Percentiles rank a stretch among this genome's conserved stretches.
Conservation (phyloP, 1,140 invertebrate species). For the Condylostylus longicornis region DNA sequence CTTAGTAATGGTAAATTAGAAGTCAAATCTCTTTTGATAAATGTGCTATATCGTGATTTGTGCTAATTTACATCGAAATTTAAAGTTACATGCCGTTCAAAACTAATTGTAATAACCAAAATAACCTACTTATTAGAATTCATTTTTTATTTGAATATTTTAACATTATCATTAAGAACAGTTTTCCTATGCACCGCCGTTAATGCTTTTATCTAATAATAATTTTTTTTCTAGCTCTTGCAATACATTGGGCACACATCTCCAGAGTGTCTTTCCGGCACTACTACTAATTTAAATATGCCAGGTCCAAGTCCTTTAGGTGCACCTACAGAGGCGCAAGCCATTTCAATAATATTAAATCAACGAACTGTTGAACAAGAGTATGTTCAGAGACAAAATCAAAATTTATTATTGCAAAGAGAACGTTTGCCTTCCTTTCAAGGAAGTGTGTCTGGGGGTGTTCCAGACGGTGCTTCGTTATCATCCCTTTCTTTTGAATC, state of each 20-base stretch:
- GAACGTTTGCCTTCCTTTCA: slow-evolving; percentile 12
- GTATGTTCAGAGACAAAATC: slow-evolving; percentile 39
- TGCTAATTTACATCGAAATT: no score
- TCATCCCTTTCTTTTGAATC: slow-evolving; percentile 23
- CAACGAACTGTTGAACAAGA: slow-evolving; percentile 65
- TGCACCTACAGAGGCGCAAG: slow-evolving; percentile 59
- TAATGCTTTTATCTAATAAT: slow-evolving; percentile 10
- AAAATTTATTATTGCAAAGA: slow-evolving; percentile 18
- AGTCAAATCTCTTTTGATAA: no score
- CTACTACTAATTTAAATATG: slow-evolving; percentile 52
- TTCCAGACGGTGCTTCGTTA: slow-evolving; percentile 12
- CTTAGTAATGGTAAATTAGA: no score
- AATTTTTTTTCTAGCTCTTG: slow-evolving; percentile 47
- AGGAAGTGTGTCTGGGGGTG: slow-evolving; percentile 5
- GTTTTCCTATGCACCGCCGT: no score
- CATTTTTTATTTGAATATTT: no score
- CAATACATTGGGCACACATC: slow-evolving; percentile 84
- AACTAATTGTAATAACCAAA: no score
- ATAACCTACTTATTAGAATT: no score
- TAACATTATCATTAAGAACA: no score
- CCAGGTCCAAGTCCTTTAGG: slow-evolving; percentile 52
- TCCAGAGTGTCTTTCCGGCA: slow-evolving; percentile 69
- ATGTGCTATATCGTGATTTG: no score
- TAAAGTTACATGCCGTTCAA: no score
- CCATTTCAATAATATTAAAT: slow-evolving; percentile 66